Evolutionary conservation across 2,113 vertebrate species (phyloP).

Genomic region (Esox niger): DNA sequence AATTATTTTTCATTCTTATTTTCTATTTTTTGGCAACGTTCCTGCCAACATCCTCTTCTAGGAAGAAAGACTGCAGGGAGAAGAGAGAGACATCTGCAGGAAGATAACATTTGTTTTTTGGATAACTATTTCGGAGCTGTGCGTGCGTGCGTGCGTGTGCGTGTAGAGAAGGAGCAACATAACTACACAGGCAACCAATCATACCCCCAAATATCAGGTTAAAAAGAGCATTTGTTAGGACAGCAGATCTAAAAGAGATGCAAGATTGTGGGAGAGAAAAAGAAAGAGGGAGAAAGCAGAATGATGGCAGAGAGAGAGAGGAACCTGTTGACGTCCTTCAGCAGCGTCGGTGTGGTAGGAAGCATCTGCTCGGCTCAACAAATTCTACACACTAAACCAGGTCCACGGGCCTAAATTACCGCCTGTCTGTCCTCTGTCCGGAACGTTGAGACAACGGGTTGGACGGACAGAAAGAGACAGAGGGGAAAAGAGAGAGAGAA

Average conservation of each 20-base stretch:
- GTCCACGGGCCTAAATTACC: neutral
- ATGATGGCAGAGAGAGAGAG: too few species aligned
- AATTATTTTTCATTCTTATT: neutral
- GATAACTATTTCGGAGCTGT: too few species aligned
- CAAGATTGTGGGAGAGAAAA: neutral
- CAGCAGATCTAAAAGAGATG: neutral
- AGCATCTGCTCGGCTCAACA: neutral
- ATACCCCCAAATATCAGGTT: neutral
- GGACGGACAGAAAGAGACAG: conserved; percentile 9
- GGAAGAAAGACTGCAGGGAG: neutral
- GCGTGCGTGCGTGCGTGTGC: neutral
- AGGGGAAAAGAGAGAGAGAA: neutral
- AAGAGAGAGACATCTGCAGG: neutral
- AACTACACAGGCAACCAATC: neutral
- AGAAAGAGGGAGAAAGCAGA: too few species aligned
- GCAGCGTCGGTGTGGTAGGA: neutral
- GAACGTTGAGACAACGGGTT: neutral
- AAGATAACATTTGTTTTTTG: too few species aligned
- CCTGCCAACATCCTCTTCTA: neutral
- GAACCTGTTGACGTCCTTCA: too few species aligned
- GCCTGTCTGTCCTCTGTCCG: neutral
- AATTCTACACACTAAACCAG: neutral
- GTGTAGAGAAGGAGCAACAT: neutral
- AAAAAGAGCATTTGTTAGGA: neutral
- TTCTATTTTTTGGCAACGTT: neutral